A percentile compares a stretch with the other conserved stretches of the same genome.
These are phyloP conservation scores for Acrobasis consociella DNA, from an alignment of 2,888 invertebrate genomes.

Conservation along the genomic window DNA sequence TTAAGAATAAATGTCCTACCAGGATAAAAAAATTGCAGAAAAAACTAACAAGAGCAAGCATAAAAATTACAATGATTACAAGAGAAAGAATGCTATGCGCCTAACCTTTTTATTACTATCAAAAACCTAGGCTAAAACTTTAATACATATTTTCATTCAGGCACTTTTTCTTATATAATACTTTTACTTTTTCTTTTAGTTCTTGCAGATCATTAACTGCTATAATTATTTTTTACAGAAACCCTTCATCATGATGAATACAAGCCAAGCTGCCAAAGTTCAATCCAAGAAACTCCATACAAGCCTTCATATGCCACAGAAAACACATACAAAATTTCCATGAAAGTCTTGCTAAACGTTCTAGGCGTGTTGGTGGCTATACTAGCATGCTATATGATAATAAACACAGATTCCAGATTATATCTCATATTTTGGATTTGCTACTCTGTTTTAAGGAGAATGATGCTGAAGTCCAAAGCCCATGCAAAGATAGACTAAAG, in stretches of 20 bases:
- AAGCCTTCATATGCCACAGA: slow-evolving; percentile 22
- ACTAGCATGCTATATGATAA: slow-evolving; percentile 63
- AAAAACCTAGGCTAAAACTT: too few species aligned
- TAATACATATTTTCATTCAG: too few species aligned
- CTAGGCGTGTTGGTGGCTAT: slow-evolving; percentile 64
- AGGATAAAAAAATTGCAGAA: too few species aligned
- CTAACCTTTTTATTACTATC: too few species aligned
- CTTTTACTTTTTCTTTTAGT: too few species aligned
- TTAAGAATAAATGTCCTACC: too few species aligned
- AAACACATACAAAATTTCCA: slow-evolving; percentile 27
- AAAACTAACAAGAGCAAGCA: too few species aligned
- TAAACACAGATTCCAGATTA: slow-evolving; percentile 64
- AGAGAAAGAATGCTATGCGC: too few species aligned
- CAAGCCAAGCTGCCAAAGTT: slow-evolving; percentile 44
- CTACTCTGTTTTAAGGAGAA: slow-evolving; percentile 64
- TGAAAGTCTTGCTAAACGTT: slow-evolving; percentile 51
- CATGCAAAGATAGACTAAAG: slow-evolving; percentile 54
- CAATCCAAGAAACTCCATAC: background rate
- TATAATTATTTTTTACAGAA: slow-evolving; percentile 43
- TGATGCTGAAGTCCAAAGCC: slow-evolving; percentile 52
- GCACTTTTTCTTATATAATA: too few species aligned
- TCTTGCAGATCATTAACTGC: too few species aligned
- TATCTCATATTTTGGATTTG: slow-evolving; percentile 70
- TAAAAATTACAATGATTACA: too few species aligned
- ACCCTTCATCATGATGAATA: slow-evolving; percentile 39